Percentiles rank a stretch among this genome's conserved stretches.
Conservation (phyloP, 2,797 vertebrate genomes). For the Psittacula derbiana region DNA sequence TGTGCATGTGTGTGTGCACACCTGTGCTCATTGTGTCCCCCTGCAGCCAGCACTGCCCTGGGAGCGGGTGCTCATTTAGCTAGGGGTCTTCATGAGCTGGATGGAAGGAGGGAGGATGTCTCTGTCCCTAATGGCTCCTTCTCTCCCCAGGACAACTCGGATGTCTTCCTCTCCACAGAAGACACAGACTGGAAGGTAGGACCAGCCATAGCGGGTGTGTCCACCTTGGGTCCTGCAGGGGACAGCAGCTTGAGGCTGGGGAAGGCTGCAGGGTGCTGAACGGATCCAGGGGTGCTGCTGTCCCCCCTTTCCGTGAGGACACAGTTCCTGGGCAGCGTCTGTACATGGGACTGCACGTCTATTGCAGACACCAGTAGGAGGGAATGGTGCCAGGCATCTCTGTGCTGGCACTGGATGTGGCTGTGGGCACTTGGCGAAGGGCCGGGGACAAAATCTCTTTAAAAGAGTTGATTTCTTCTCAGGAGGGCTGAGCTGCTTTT, state of each 20-base stretch:
- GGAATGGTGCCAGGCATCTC: neutral
- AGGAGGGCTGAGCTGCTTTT: conserved; percentile 30
- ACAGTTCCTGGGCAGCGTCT: neutral
- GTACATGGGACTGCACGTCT: neutral
- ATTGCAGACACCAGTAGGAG: neutral
- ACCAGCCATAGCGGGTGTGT: rapidly evolving
- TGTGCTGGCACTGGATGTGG: neutral
- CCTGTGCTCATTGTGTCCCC: rapidly evolving
- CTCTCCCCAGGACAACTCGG: conserved; percentile 76
- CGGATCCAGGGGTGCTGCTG: rapidly evolving
- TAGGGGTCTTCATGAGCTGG: neutral
- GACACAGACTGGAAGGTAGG: conserved; percentile 86
- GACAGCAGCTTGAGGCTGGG: neutral
- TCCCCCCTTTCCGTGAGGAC: rapidly evolving
- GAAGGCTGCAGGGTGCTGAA: neutral
- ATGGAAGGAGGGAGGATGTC: neutral
- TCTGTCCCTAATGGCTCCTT: neutral
- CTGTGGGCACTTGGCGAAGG: neutral
- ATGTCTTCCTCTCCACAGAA: conserved; percentile 75
- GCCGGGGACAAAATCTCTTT: conserved; percentile 25
- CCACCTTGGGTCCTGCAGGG: rapidly evolving
- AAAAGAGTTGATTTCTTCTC: conserved; percentile 55
- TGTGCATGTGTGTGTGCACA: rapidly evolving
- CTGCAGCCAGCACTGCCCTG: rapidly evolving
- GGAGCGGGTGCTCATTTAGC: neutral